Evolutionary conservation across 1,140 invertebrate genomes (phyloP), one percentile per base, ranked within the genome.

Genomic region (Patella vulgata): DNA sequence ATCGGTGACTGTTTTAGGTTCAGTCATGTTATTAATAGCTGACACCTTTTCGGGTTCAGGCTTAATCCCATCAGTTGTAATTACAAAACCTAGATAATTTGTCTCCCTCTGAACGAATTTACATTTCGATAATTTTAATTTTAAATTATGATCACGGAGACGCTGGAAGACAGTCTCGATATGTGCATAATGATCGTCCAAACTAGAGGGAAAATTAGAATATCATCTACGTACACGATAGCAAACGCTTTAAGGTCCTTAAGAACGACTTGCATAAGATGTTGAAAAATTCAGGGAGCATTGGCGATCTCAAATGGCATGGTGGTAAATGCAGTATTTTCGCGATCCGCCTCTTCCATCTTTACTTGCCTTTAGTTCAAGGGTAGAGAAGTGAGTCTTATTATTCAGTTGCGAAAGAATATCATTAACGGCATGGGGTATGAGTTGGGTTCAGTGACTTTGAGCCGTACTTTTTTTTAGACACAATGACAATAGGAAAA

Each of bases 401-500:
- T 78, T 80, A 0, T 58, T 25, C 0, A 88, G 61, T 4, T 48
- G 52, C 12, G 76, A 56, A 0, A 88, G 56, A 9, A 67, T 73
- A n/a, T 86, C 83, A 88, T 86, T 6, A 69, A 48, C 1, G 85
- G 87, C 2, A 88, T 54, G n/a, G n/a, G n/a, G n/a, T n/a, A n/a
- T n/a, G n/a, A n/a, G n/a, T n/a, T n/a, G n/a, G n/a, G n/a, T n/a
- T 75, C 68, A 0, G 81, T 87, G 0, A 70, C 71, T 54, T 5
- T 6, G 69, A 88, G 88, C 12, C 88, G 40, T 25, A 52, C 40
- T 87, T 73, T 33, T 86, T 85, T 57, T 89, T 90, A 43, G 89
- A 89, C 11, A 70, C 65, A 28, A 75, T 39, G 27, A 73, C 61
- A 14, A 70, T 47, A 12, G 71, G 71, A 6, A 74, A 73, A 27